Evolutionary conservation across 1,140 invertebrate genomes (phyloP).

Genomic region (Telenomus remus): DNA sequence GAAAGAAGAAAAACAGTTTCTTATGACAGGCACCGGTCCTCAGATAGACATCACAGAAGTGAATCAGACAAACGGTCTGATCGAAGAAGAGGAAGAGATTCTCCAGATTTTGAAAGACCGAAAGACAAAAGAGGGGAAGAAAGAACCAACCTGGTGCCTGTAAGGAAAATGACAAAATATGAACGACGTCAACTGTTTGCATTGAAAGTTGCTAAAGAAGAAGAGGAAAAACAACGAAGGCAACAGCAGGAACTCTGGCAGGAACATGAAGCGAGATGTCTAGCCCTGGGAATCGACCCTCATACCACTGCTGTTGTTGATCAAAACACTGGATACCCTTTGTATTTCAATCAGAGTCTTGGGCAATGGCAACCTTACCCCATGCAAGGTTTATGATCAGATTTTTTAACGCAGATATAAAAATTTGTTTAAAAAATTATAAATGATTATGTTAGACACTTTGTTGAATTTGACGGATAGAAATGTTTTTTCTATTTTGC

Average conservation of each 20-base stretch:
- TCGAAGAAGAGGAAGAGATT: conserved; percentile 70
- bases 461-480: no score
- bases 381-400: conserved; percentile 65
- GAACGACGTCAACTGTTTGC: conserved; percentile 86
- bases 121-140: conserved; percentile 71
- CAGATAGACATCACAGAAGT: conserved; percentile 61
- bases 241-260: conserved; percentile 80
- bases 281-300: conserved; percentile 78
- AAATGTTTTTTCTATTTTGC: no score
- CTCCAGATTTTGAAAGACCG: conserved; percentile 65
- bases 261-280: conserved; percentile 79
- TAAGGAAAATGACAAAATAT: conserved; percentile 80
- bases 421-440: no score
- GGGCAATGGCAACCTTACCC: conserved; percentile 79
- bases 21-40: conserved; percentile 62
- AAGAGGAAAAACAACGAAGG: conserved; percentile 79
- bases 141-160: conserved; percentile 66
- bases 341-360: conserved; percentile 78
- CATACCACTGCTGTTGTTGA: conserved; percentile 76
- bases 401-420: no score
- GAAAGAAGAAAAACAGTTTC: conserved; percentile 66
- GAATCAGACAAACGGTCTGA: conserved; percentile 68
- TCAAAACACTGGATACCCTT: conserved; percentile 77
- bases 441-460: no score
- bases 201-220: conserved; percentile 82